Evolutionary conservation across 2,113 vertebrate species (phyloP), one percentile per base, ranked within the genome.

Genomic region (Lathamus discolor): DNA sequence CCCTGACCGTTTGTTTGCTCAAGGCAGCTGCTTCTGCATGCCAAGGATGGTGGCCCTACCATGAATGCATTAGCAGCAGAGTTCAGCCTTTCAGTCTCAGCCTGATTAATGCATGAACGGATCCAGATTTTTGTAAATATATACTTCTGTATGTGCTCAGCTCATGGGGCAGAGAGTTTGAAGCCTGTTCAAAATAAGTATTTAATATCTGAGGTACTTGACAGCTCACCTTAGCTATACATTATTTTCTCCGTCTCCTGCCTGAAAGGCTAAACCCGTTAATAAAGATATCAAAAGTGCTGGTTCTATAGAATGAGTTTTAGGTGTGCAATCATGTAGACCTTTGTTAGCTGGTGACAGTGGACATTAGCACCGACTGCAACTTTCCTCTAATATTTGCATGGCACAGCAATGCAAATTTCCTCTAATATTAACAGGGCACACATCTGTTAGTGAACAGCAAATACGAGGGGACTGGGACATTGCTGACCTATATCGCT

Each of bases 401-500:
- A 27, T 3, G 52, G 46, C 20, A 48, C 46, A 48, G 46, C 11
- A 48, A 48, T 31, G 37, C 57, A 43, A 9, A 43, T 46, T n/a
- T 15, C 81, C 59, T 46, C 82, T 41, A 22, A 48, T 9, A 41
- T 74, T 62, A 86, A 83, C 68, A 27, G 52, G 51, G 48, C 67
- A 33, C 74, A 27, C 51, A 17, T 7, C 2, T 5, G 37, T 15
- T 20, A 14, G 61, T 22, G 82, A 80, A 39, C n/a, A 41, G 81
- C 81, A 79, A 51, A 44, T 2, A 44, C 1, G 7, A 62, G 41
- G 35, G 18, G 27, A 48, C 8, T 1, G 10, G 64, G 57, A 15
- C 14, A 3, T 2, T 22, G 59, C 59, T 24, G 64, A 25, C 41
- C 55, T 48, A 0, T 8, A 1, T 5, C 1, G 11, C 55, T 18